Evolutionary conservation across 2,888 invertebrate species (phyloP).

Genomic region (Corbicula japonica): DNA sequence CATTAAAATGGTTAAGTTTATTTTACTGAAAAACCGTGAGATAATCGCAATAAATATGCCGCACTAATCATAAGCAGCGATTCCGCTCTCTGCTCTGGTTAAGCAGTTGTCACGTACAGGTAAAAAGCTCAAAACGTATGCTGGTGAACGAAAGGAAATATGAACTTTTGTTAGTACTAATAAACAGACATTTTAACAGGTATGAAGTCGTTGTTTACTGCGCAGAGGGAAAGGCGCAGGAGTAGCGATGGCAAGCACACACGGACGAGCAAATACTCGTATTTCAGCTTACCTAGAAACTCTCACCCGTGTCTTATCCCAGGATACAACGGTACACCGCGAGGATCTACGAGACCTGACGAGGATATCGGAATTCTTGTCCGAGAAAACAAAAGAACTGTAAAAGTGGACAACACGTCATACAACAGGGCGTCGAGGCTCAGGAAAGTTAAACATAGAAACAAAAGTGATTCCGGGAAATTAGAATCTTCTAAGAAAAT

Average conservation of each 20-base stretch:
- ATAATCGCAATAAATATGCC: too few relatives aligned
- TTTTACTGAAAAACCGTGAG: too few relatives aligned
- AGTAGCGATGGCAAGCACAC: slow-evolving; percentile 52
- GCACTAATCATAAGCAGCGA: too few relatives aligned
- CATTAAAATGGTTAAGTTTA: too few relatives aligned
- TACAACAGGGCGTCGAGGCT: slow-evolving; percentile 4
- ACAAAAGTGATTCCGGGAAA: slow-evolving; percentile 7
- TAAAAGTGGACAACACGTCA: slow-evolving; percentile 61
- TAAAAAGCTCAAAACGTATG: too few relatives aligned
- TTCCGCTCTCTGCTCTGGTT: too few relatives aligned
- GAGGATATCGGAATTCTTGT: slow-evolving; percentile 46
- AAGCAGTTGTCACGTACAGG: too few relatives aligned
- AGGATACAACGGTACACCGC: slow-evolving; percentile 6
- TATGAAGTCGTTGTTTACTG: slow-evolving; percentile 30
- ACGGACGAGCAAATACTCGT: background rate
- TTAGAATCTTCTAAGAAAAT: background rate
- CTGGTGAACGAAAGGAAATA: too few relatives aligned
- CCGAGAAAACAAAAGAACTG: slow-evolving; percentile 47
- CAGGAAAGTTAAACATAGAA: slow-evolving; percentile 2
- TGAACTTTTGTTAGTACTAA: too few relatives aligned
- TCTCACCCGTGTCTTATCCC: slow-evolving; percentile 15
- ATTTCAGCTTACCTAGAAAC: slow-evolving; percentile 30
- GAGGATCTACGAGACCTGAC: background rate
- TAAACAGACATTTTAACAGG: slow-evolving; percentile 18
- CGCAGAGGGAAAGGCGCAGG: slow-evolving; percentile 38